phyloP scores from a whole-genome alignment of 2,888 invertebrate genomes.

The Beris morrisii region DNA sequence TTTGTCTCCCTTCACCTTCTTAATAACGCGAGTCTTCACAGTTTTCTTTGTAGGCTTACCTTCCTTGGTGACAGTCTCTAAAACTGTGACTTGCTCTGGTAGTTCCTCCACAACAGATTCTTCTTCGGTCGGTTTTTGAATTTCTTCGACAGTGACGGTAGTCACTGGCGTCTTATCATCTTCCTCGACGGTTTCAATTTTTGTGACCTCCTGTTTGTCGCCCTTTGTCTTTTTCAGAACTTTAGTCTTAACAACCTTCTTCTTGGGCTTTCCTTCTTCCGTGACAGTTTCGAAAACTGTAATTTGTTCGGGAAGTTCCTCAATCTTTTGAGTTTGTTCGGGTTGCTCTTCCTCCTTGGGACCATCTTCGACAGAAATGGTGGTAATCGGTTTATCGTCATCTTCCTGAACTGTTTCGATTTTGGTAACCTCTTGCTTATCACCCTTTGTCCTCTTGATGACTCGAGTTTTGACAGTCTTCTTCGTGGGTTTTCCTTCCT shows the following conservation, averaged over 20 bases:
- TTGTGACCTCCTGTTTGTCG: constrained; percentile 48
- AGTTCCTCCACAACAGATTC: constrained; percentile 38
- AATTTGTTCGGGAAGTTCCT: constrained; percentile 48
- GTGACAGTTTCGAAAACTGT: constrained; percentile 45
- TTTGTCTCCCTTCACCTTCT: constrained; percentile 50
- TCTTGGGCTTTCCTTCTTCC: constrained; percentile 49
- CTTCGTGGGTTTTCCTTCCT: constrained; percentile 45
- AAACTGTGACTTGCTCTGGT: constrained; percentile 48
- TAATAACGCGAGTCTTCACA: constrained; percentile 46
- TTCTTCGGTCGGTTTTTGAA: constrained; percentile 43
- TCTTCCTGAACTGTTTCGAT: constrained; percentile 50
- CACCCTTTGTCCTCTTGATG: constrained; percentile 42
- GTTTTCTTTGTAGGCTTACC: constrained; percentile 47
- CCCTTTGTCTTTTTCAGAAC: constrained; percentile 51
- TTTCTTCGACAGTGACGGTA: constrained; percentile 40
- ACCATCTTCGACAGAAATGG: constrained; percentile 39
- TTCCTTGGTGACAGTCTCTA: constrained; percentile 50
- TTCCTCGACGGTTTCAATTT: constrained; percentile 44
- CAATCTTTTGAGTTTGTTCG: constrained; percentile 41
- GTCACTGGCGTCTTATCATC: constrained; percentile 47
- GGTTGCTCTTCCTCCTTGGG: constrained; percentile 38
- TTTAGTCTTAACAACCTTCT: constrained; percentile 48
- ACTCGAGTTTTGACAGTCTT: constrained; percentile 43
- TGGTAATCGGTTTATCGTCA: constrained; percentile 50
- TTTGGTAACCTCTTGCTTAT: constrained; percentile 48